Conservation (phyloP, 37 sponge, comb jelly and placozoan genomes). For the Geodia barretti region DNA sequence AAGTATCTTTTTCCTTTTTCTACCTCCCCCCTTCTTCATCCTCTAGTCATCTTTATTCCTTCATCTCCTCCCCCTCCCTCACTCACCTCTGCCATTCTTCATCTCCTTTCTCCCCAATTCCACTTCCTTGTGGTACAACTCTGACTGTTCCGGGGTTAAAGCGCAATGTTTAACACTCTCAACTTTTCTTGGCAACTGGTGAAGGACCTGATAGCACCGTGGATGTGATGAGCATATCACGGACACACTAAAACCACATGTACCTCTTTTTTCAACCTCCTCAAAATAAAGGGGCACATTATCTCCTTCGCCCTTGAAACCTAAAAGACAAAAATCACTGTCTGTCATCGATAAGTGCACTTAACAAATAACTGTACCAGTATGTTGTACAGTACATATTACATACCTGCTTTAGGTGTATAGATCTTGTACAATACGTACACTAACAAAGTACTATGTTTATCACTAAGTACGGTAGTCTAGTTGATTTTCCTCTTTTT, state of each 20-base stretch:
- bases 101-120: slow-evolving; percentile 5
- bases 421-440: too few species aligned
- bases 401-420: too few species aligned
- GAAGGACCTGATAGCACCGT: slow-evolving; percentile 23
- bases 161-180: slow-evolving; percentile 19
- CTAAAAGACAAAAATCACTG: too few species aligned
- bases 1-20: not conserved
- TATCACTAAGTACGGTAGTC: too few species aligned
- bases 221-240: not conserved
- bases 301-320: slow-evolving; percentile 41
- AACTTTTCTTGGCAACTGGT: slow-evolving; percentile 38
- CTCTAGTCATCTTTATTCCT: not conserved
- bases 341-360: too few species aligned
- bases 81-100: not conserved
- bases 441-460: too few species aligned
- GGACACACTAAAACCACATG: not conserved
- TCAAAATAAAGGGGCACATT: slow-evolving; percentile 58
- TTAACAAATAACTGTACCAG: too few species aligned
- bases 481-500: too few species aligned
- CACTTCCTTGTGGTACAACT: slow-evolving; percentile 13
- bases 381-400: too few species aligned
- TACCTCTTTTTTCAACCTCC: slow-evolving; percentile 59
- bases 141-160: slow-evolving; percentile 21
- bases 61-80: not conserved
- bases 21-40: not conserved